Conservation (phyloP, 2,797 vertebrate species). For the Gastrophryne carolinensis region DNA sequence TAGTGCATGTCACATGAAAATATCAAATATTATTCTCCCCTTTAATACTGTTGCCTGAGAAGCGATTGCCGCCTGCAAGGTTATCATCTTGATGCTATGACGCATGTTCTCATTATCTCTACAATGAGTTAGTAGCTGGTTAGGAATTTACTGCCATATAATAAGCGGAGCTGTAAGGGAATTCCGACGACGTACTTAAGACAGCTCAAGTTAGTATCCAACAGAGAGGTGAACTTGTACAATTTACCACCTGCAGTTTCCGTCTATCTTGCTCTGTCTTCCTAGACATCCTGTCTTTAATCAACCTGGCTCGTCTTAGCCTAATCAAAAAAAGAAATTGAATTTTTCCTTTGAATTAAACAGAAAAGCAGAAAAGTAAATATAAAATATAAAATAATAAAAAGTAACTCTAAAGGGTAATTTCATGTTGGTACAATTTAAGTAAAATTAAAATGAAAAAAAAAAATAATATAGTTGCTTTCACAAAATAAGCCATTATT, state of each 20-base stretch:
- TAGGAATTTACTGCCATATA: conserved; percentile 1
- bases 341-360: conserved; percentile 48
- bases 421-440: conserved; percentile 76
- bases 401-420: conserved; percentile 55
- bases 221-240: conserved; percentile 53
- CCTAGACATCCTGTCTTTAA: conserved; percentile 43
- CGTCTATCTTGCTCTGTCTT: conserved; percentile 14
- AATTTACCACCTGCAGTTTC: conserved; percentile 49
- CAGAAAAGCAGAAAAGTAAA: background rate
- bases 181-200: conserved; percentile 55
- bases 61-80: background rate
- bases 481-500: conserved; percentile 91
- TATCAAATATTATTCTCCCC: background rate
- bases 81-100: conserved; percentile 4
- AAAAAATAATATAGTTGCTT: conserved; percentile 82
- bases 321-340: conserved; percentile 59
- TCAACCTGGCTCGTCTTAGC: conserved; percentile 58
- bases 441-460: conserved; percentile 73
- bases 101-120: conserved; percentile 23
- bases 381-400: background rate
- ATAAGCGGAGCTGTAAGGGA: conserved; percentile 53
- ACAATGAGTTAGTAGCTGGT: conserved; percentile 23
- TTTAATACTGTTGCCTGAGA: background rate
- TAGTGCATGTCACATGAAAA: background rate
- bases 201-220: conserved; percentile 53